Conservation (phyloP, 37 sponge, comb jelly and placozoan genomes). For the Beroe ovata region DNA sequence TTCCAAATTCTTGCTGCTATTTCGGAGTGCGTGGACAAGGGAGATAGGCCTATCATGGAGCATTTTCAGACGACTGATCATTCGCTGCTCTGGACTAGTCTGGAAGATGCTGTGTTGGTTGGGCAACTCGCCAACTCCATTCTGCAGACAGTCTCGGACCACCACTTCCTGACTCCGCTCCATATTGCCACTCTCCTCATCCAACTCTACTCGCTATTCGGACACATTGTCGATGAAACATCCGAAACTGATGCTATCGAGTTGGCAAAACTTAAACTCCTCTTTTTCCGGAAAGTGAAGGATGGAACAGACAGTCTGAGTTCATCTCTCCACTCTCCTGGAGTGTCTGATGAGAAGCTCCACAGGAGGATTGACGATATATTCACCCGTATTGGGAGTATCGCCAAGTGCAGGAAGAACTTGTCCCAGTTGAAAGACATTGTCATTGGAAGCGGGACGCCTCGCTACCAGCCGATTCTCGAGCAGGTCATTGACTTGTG, state of each 20-base stretch:
- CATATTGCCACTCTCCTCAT: background rate
- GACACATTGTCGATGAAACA: background rate
- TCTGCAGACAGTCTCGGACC: background rate
- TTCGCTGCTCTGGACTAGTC: slow-evolving; percentile 22
- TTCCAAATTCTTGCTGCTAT: slow-evolving; percentile 61
- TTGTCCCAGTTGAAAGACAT: background rate
- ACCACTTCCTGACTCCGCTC: background rate
- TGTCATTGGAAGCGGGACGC: background rate
- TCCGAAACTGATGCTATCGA: slow-evolving; percentile 49
- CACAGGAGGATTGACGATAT: slow-evolving; percentile 7
- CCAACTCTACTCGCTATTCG: slow-evolving; percentile 51
- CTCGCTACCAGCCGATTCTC: background rate
- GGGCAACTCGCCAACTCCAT: slow-evolving; percentile 45
- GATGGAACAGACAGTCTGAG: background rate
- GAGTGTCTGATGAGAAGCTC: background rate
- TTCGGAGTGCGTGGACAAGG: background rate
- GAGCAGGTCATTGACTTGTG: slow-evolving; percentile 21
- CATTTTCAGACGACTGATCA: background rate
- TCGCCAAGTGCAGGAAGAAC: background rate
- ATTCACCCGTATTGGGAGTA: background rate
- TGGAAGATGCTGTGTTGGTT: slow-evolving; percentile 8
- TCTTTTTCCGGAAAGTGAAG: background rate
- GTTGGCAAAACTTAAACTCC: slow-evolving; percentile 30
- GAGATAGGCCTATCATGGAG: background rate
- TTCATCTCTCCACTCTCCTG: background rate